Base-by-base conservation (phyloP, 2,113 vertebrate genomes). In the Bubalus kerabau region DNA sequence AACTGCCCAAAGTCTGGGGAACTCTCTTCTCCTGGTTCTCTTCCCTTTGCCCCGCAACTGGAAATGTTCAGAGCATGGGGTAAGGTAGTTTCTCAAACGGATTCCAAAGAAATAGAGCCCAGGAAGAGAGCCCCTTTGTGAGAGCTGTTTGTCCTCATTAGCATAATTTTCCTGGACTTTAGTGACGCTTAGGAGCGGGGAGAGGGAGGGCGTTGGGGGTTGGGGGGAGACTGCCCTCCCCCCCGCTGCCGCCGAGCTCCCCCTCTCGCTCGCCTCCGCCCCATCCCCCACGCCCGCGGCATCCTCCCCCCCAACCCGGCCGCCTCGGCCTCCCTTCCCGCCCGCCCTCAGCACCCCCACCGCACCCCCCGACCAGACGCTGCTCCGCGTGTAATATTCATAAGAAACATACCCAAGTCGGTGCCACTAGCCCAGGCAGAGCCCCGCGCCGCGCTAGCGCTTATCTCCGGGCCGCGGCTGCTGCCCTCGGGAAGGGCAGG, bases 121-220 rank as follows among this genome's bases (percentile, higher is more conserved):
- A 78, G 98, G 97, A 82, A 98, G 98, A 99, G 98, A 98, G 98
- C 99, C 99, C 99, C 99, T 99, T 99, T 99, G 98, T 99, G 98
- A 99, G 98, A 91, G 97, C 98, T 98, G 95, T 98, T 99, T 99
- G 99, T 99, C 98, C 98, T 99, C 98, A 99, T 99, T 99, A 99
- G 99, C 99, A 99, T 99, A 99, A 99, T 99, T 99, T 99, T 99
- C 99, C 99, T 99, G 99, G 99, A 99, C 99, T 99, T 99, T 98
- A 98, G 99, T 99, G 99, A 99, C 99, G 99, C 99, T 99, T 86
- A 36, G 96, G 95, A 97, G 84, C 95, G 98, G 98, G 99, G 99
- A 99, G 99, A 98, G 99, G 99, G 99, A 99, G 99, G 99, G 94
- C 95, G 83, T 16, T 98, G 99, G 82, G 94, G 89, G 78, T 36